Evolutionary conservation across 1,140 invertebrate species (phyloP), one percentile per base, ranked within the genome.

Genomic region (Musca vetustissima): DNA sequence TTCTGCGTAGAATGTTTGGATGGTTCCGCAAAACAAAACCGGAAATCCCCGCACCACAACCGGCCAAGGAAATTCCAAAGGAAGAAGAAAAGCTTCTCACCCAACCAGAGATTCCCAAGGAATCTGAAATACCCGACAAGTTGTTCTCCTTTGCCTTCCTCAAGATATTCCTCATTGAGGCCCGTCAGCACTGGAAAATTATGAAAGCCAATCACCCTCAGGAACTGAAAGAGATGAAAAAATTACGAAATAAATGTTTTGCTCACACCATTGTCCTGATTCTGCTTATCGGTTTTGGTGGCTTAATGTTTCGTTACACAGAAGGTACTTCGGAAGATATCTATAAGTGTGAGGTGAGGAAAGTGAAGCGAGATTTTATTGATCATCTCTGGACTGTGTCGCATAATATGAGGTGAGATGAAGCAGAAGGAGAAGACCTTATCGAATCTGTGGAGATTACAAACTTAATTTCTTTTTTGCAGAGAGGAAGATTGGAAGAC

Each of bases 401-500:
- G 82, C 91, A 93, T 76, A 90, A 89, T 78, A 81, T 94, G 83
- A 88, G 88, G 81, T 83, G 8, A 17, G 32, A 76, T 22, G 6
- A 43, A 8, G 47, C 11, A 53, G 17, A n/a, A 59, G 19, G 24
- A 24, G 19, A 8, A 67, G 2, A 14, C 4, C 0, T n/a, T n/a
- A 4, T 36, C 21, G n/a, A 36, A 64, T n/a, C n/a, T n/a, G n/a
- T n/a, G 4, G 24, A 61, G 25, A 55, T 19, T 32, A 49, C 28
- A 2, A 22, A n/a, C 14, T 14, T 64, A 19, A 24, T 25, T 14
- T 22, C 48, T 59, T 55, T 17, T 50, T 71, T 70, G 17, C 25
- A 83, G 81, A 64, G 92, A 95, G 81, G 92, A 94, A 6, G 92
- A 94, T 72, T 96, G 94, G 94, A 93, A 94, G 76, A 91, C 90